These are phyloP conservation scores for Platycheirus albimanus DNA, from an alignment of 2,888 invertebrate species.

Conservation along the genomic window DNA sequence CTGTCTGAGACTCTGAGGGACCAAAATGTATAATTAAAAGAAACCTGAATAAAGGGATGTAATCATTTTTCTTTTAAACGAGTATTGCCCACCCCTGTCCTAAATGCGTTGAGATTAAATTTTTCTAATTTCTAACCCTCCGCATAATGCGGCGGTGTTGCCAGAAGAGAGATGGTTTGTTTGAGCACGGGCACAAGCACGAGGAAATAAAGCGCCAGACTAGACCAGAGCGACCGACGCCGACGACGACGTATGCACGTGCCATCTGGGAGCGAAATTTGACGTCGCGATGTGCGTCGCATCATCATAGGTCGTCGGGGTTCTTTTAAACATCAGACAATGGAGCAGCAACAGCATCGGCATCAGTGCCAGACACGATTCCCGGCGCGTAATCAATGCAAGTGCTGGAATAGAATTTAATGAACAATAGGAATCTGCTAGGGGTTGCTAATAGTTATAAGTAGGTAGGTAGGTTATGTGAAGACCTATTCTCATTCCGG, in stretches of 20 bases:
- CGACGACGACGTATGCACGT: no score
- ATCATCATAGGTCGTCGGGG: constrained; percentile 10
- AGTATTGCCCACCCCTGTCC: constrained; percentile 45
- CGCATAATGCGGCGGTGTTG: not conserved
- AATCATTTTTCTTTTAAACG: no score
- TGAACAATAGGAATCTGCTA: constrained; percentile 50
- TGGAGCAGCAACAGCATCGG: constrained; percentile 35
- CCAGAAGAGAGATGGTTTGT: not conserved
- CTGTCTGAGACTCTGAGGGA: constrained; percentile 15
- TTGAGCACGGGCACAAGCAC: no score
- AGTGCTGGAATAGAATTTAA: constrained; percentile 44
- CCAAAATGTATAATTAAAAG: constrained; percentile 55
- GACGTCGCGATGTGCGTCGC: constrained; percentile 17
- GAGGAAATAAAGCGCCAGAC: not conserved
- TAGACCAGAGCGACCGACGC: no score
- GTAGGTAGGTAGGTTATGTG: constrained; percentile 8
- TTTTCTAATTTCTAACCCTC: constrained; percentile 57
- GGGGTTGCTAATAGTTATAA: constrained; percentile 45
- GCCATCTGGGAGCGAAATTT: constrained; percentile 41
- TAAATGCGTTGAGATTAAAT: constrained; percentile 60
- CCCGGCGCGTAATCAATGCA: constrained; percentile 60
- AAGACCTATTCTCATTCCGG: constrained; percentile 56
- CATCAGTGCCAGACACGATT: constrained; percentile 52
- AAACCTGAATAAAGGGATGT: constrained; percentile 55
- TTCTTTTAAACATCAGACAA: constrained; percentile 33